These are phyloP conservation scores for Pyrrhia umbra DNA, from an alignment of 2,888 invertebrate genomes.

Conservation along the genomic window DNA sequence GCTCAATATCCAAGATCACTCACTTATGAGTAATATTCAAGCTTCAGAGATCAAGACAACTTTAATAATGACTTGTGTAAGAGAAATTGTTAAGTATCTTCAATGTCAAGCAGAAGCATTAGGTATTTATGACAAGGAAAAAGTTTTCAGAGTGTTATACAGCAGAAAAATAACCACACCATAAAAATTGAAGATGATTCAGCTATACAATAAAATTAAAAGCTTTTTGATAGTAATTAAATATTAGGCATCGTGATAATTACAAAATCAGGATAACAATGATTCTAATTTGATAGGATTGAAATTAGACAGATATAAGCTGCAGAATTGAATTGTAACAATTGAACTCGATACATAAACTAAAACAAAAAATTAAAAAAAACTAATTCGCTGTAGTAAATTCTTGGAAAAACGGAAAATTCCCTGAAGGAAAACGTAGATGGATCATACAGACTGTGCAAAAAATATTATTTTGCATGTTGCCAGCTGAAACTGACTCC, in stretches of 20 bases:
- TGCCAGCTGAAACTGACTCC: slow-evolving; percentile 22
- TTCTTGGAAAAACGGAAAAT: slow-evolving; percentile 12
- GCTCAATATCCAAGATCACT: slow-evolving; percentile 58
- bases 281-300: no score
- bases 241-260: no score
- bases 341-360: no score
- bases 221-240: no score
- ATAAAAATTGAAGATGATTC: slow-evolving; percentile 18
- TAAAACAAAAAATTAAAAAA: background rate
- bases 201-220: no score
- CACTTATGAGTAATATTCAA: slow-evolving; percentile 40
- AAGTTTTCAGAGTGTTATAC: background rate
- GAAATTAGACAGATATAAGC: no score
- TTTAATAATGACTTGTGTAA: background rate
- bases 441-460: slow-evolving; percentile 12
- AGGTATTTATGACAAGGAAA: no score
- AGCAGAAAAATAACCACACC: slow-evolving; percentile 2
- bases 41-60: background rate
- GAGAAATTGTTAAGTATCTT: background rate
- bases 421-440: slow-evolving; percentile 6
- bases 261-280: no score
- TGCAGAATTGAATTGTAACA: no score
- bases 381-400: slow-evolving; percentile 17
- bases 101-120: no score
- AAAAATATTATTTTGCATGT: slow-evolving; percentile 28